Base-by-base conservation (phyloP, 35 echinoderm and acorn worm species). In the Apostichopus parvimensis region DNA sequence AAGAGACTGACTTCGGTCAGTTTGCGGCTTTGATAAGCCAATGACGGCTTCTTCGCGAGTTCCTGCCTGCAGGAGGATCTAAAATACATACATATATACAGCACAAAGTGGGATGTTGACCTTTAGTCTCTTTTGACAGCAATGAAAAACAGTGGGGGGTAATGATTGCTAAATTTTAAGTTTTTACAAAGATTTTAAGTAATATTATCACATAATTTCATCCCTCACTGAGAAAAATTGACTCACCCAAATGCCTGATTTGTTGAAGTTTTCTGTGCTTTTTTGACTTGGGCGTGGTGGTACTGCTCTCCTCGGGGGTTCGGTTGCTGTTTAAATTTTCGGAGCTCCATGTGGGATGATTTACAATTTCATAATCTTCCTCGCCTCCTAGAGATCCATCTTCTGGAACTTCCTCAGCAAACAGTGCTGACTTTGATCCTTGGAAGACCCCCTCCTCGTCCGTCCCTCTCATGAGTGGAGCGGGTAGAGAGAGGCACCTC, bases 251-350 rank as follows among this genome's bases (percentile, higher is more conserved):
- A n/a, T 45, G 45, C 24, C 26, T 88, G 57, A 88, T n/a, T 3
- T 88, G 86, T 14, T 45, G 58, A 8, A 88, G 72, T 53, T 21
- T 72, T 64, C 54, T 88, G n/a, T 24, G 8, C 86, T 88, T 88
- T 57, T 88, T 88, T 5, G 18, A 17, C 25, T 88, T 88, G 21
- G 9, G 20, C 8, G 20, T 88, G 6, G 14, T 21, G 54, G 18
- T 21, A 9, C 54, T 58, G 13, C 78, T 54, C 54, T 59, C 55
- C 81, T 84, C 86, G 9, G 61, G 18, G 4, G 86, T 72, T 26
- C 86, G 26, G 86, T 88, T 88, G 64, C 86, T 88, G 17, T 88
- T 88, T 7, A 72, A 61, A 88, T 72, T 88, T 54, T 88, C 86
- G 0, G 86, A 88, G 24, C 64, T 54, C 86, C 86, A 88, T 8